A percentile compares a stretch with the other conserved stretches of the same genome.
These are phyloP conservation scores for Beroe ovata DNA, from an alignment of 37 sponge, comb jelly and placozoan genomes.

Conservation along the genomic window DNA sequence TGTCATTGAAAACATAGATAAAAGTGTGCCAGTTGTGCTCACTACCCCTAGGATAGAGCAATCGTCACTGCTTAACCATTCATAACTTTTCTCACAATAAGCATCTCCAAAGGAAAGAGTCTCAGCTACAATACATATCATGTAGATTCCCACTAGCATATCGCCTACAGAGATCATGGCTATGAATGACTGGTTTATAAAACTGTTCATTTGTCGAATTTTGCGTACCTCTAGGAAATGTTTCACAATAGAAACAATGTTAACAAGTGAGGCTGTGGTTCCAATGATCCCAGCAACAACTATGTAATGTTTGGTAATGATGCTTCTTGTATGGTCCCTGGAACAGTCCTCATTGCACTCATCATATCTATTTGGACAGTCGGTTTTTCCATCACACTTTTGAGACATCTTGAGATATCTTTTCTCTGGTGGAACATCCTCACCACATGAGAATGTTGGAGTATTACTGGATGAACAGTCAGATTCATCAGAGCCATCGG, in stretches of 20 bases:
- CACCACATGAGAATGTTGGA: not conserved
- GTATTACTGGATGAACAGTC: not conserved
- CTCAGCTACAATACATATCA: not conserved
- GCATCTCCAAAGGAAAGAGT: not conserved
- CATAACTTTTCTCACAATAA: not conserved
- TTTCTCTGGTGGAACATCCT: not conserved
- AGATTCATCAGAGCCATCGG: not conserved
- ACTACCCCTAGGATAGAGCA: not conserved
- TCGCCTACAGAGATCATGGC: slow-evolving; percentile 17
- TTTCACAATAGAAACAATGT: not conserved
- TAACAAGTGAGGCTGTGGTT: not conserved
- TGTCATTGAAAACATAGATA: slow-evolving; percentile 55
- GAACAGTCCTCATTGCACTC: not conserved
- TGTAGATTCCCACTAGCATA: slow-evolving; percentile 26
- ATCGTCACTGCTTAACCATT: not conserved
- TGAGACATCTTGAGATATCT: not conserved
- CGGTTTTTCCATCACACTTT: not conserved
- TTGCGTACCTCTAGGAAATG: not conserved
- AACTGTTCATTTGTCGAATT: not conserved
- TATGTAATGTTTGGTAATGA: not conserved
- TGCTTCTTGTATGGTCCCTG: not conserved
- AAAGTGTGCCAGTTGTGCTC: slow-evolving; percentile 22
- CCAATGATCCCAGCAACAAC: not conserved
- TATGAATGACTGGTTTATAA: slow-evolving; percentile 40
- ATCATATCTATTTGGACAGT: not conserved